Base-by-base conservation (phyloP, 2,888 invertebrate species). In the Entomobrya multifasciata region DNA sequence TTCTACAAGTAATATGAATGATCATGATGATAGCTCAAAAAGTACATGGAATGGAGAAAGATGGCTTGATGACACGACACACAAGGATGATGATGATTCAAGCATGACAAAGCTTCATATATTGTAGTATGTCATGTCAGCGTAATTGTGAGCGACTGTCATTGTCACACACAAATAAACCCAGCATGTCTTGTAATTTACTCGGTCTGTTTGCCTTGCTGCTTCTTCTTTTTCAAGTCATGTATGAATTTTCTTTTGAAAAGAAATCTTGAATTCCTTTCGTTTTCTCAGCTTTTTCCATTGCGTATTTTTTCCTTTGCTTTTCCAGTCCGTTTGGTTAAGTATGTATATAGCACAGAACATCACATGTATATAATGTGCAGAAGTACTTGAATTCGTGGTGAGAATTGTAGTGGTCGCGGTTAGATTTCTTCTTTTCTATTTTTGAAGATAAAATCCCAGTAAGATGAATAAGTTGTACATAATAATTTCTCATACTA, bases 101-200 rank as follows among this genome's bases (percentile, higher is more conserved):
- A 70, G 70, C 70, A 70, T 70, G 70, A 70, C 70, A 70, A 70
- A 70, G 70, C 70, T 70, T 47, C 70, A 70, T 70, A n/a, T n/a
- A n/a, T n/a, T n/a, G 70, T 67, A 67, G 22, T 44, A 67, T 67
- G 67, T 67, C 67, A 67, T 67, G 67, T 67, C 44, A 41, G 44
- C 25, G 67, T 67, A 44, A 67, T 67, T 67, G 67, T 67, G 67
- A 67, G 67, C 44, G 67, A 67, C 22, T 67, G 22, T 44, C 67
- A 67, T 67, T 67, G 67, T 67, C 67, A 67, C 20, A 44, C 17
- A 22, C 67, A 44, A 4, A 36, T 36, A 36, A 4, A 36, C 36
- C 36, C 36, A 36, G 5, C 8, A 36, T 67, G 30, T 65, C 36
- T n/a, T 44, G 67, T 67, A 67, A 67, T 67, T 67, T 67, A 67